Percentiles rank a stretch among this genome's conserved stretches.
Evolutionary conservation across 2,888 invertebrate genomes (phyloP).

Genomic region (Drosophila macrospina): DNA sequence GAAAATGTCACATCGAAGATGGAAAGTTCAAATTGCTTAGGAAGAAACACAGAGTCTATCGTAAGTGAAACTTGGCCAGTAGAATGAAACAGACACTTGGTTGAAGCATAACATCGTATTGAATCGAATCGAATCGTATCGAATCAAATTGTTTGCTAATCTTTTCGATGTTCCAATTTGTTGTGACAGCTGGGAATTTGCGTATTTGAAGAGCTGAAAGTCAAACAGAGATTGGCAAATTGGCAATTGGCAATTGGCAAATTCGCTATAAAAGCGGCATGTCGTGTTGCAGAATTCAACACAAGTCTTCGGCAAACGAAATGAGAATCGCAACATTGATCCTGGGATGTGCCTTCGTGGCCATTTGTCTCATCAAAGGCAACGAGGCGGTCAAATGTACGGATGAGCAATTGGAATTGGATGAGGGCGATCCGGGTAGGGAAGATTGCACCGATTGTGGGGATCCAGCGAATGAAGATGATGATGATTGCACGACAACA

Average conservation of each 20-base stretch:
- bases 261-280: slow-evolving; percentile 14
- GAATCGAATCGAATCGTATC: too few species aligned
- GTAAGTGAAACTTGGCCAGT: too few species aligned
- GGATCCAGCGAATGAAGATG: accelerated
- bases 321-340: slow-evolving; percentile 16
- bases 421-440: background rate
- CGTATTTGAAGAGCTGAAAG: background rate
- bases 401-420: background rate
- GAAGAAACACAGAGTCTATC: too few species aligned
- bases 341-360: slow-evolving; percentile 4
- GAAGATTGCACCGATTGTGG: slow-evolving; percentile 9
- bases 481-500: background rate
- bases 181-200: slow-evolving; percentile 16
- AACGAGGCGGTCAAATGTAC: slow-evolving; percentile 5
- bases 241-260: too few species aligned
- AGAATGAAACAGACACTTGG: background rate
- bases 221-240: slow-evolving; percentile 4
- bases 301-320: background rate
- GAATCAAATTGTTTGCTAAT: slow-evolving; percentile 5
- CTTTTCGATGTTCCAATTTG: background rate
- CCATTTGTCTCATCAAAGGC: slow-evolving; percentile 1
- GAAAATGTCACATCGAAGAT: too few species aligned
- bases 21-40: background rate
- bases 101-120: background rate
- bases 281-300: background rate